phyloP scores from a whole-genome alignment of 1,140 invertebrate species.

The Acyrthosiphon pisum region DNA sequence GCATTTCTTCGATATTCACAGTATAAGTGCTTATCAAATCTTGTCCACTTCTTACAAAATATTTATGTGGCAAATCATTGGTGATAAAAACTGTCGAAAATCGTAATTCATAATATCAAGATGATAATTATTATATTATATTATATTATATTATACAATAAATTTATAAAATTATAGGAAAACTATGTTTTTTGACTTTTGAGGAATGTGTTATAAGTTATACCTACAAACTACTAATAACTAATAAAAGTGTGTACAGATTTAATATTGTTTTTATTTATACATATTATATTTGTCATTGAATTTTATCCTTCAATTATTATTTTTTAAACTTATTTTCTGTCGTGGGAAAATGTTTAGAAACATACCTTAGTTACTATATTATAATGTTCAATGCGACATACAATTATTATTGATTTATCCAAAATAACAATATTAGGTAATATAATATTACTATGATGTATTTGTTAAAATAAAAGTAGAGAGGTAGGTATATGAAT shows the following conservation, averaged over 20 bases:
- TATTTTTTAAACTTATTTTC: not conserved
- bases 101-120: not conserved
- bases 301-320: not conserved
- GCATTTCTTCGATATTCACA: constrained; percentile 72
- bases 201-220: not conserved
- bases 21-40: constrained; percentile 56
- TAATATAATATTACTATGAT: no score
- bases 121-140: no score
- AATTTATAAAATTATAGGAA: not conserved
- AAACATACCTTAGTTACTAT: not conserved
- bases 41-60: not conserved
- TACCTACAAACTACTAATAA: not conserved
- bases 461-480: no score
- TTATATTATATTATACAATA: not conserved
- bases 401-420: no score
- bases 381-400: not conserved
- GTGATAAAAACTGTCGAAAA: constrained; percentile 18
- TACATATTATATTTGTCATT: not conserved
- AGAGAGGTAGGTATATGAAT: no score
- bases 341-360: not conserved
- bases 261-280: not conserved
- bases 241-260: not conserved
- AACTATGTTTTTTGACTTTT: not conserved
- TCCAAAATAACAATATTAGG: no score
- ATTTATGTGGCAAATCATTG: constrained; percentile 31